These are phyloP conservation scores for Cancer borealis DNA, from an alignment of 2,888 invertebrate species.

Conservation along the genomic window DNA sequence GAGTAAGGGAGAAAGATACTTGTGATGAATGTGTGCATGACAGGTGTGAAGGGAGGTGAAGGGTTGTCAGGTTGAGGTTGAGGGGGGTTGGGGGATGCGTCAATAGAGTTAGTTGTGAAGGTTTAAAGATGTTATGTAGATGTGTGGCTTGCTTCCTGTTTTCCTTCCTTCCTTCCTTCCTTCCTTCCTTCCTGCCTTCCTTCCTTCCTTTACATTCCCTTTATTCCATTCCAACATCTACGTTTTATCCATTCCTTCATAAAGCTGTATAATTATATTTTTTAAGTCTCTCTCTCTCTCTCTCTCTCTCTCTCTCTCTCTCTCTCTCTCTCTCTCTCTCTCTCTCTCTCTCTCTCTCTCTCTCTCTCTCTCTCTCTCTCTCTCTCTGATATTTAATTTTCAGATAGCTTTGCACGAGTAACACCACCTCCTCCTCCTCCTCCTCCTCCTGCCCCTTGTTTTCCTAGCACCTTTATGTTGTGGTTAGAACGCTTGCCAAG, in stretches of 20 bases:
- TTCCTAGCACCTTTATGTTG: not conserved
- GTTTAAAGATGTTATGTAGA: not conserved
- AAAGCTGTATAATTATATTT: not conserved
- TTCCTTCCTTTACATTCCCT: not conserved
- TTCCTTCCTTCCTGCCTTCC: not conserved
- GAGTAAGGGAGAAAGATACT: not conserved
- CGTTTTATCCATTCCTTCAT: not conserved
- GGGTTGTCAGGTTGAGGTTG: not conserved
- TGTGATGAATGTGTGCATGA: not conserved
- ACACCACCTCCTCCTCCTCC: not conserved
- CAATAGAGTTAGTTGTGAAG: not conserved
- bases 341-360: constrained; percentile 58
- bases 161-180: not conserved
- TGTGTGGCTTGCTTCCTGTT: not conserved
- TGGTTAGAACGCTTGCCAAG: not conserved
- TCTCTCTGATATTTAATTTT: not conserved
- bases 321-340: constrained; percentile 30
- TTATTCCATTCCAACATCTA: not conserved
- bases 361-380: constrained; percentile 32
- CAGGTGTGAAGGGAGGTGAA: not conserved
- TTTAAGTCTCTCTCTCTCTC: not conserved
- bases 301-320: not conserved
- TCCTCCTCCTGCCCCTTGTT: not conserved
- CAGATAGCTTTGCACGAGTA: not conserved
- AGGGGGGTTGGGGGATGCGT: not conserved